Percentiles rank a stretch among this genome's conserved stretches.
phyloP scores from a whole-genome alignment of 2,888 invertebrate genomes.

The Hypsopygia costalis region DNA sequence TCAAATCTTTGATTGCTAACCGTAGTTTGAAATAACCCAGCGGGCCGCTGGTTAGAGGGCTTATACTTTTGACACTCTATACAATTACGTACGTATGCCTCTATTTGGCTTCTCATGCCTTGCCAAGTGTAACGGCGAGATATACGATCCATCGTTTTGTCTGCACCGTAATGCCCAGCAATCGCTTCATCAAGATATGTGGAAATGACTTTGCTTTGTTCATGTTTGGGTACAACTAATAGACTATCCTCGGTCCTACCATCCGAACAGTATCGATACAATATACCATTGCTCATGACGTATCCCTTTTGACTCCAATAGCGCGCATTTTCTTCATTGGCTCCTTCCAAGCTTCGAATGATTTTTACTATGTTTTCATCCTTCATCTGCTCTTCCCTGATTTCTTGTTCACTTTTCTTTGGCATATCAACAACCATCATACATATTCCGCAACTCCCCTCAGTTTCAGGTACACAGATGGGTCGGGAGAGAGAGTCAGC shows the following conservation, averaged over 20 bases:
- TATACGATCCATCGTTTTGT: constrained; percentile 17
- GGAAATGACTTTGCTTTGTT: constrained; percentile 10
- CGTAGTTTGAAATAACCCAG: constrained; percentile 29
- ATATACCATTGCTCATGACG: constrained; percentile 17
- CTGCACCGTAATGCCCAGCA: constrained; percentile 23
- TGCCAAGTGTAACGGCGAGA: constrained; percentile 20
- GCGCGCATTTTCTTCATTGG: constrained; percentile 3
- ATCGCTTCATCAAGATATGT: constrained; percentile 16
- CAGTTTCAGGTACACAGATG: constrained; percentile 4
- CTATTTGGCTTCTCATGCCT: constrained; percentile 22
- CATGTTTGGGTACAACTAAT: constrained; percentile 17
- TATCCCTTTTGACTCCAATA: too few species aligned
- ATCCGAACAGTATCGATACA: constrained; percentile 15
- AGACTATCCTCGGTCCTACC: constrained; percentile 14
- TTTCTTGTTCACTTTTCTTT: neutral
- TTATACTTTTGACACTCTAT: constrained; percentile 37
- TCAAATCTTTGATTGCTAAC: constrained; percentile 21
- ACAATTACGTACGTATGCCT: too few species aligned
- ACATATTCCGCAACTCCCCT: constrained; percentile 10
- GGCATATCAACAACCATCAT: constrained; percentile 9
- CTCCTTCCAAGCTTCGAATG: constrained; percentile 1
- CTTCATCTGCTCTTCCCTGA: constrained; percentile 6
- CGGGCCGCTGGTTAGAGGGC: constrained; percentile 27
- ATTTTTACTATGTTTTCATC: constrained; percentile 11
- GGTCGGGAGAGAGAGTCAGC: constrained; percentile 11